Base-by-base conservation (phyloP, 2,113 vertebrate genomes). In the Morone saxatilis region DNA sequence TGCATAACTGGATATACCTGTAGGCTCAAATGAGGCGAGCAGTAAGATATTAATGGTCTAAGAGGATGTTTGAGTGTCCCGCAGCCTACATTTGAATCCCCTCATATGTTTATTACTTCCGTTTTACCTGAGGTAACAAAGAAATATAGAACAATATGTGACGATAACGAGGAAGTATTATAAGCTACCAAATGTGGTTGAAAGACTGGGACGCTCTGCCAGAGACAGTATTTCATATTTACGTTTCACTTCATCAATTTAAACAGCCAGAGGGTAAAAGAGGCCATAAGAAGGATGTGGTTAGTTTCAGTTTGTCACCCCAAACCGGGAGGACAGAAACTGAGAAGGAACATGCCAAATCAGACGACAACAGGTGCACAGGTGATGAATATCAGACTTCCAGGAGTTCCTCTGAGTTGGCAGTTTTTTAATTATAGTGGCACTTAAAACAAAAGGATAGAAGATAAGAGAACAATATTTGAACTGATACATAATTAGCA, bases 1-100 rank as follows among this genome's bases (percentile, higher is more conserved):
- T 67, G 5, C 60, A 38, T 51, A 22, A 86, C 70, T 84, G 75
- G 73, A 86, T 82, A 84, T 67, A 83, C 68, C 47, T 51, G 73
- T 14, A 36, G 12, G 41, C 22, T 65, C 38, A 81, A 56, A 67
- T 0, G n/a, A 1, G 57, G 22, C 16, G n/a, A 80, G 19, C 16
- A 71, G 45, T 20, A 59, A 22, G 40, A 36, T 7, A 51, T 6
- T 4, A 73, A 3, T 70, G 40, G 72, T 62, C 16, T 9, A 12
- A 31, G 54, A 25, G 50, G 63, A 69, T 66, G 57, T 56, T 43
- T 72, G 50, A 48, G 45, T 19, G 4, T 65, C 31, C 1, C 0
- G 17, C 19, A 5, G 40, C 11, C 38, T 51, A 10, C 10, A 19
- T n/a, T 50, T 36, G 4, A 7, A 54, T 56, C 4, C n/a, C 5